phyloP scores from a whole-genome alignment of 2,113 vertebrate genomes.

The Henicopernis longicauda region DNA sequence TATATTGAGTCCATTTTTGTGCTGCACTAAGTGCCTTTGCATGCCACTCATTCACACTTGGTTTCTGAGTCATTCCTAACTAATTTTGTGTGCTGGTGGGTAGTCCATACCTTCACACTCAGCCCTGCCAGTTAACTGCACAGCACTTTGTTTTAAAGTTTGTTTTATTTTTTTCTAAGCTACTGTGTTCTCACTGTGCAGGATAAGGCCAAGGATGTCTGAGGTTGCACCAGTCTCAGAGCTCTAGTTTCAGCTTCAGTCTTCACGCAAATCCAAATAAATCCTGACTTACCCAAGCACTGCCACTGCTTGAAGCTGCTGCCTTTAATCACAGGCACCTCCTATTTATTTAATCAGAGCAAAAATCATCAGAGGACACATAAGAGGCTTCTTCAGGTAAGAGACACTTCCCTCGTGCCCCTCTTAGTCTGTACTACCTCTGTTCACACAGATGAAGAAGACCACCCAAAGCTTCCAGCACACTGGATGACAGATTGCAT shows the following conservation, averaged over 20 bases:
- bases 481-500: not conserved
- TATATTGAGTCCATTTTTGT: not conserved
- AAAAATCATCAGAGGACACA: not conserved
- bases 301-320: not conserved
- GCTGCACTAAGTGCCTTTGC: not conserved
- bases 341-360: not conserved
- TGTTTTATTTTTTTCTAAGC: not conserved
- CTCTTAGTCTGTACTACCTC: not conserved
- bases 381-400: not conserved
- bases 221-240: not conserved
- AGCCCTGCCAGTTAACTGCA: not conserved
- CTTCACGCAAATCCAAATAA: not conserved
- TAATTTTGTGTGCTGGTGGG: constrained; percentile 45
- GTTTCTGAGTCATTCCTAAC: constrained; percentile 33
- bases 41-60: not conserved
- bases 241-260: not conserved
- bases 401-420: not conserved
- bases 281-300: not conserved
- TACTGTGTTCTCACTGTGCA: not conserved
- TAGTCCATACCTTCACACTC: not conserved
- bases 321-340: not conserved
- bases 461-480: not conserved
- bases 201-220: not conserved
- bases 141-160: not conserved
- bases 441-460: not conserved